Evolutionary conservation across 2,113 vertebrate species (phyloP).

Genomic region (Todiramphus saurophagus): DNA sequence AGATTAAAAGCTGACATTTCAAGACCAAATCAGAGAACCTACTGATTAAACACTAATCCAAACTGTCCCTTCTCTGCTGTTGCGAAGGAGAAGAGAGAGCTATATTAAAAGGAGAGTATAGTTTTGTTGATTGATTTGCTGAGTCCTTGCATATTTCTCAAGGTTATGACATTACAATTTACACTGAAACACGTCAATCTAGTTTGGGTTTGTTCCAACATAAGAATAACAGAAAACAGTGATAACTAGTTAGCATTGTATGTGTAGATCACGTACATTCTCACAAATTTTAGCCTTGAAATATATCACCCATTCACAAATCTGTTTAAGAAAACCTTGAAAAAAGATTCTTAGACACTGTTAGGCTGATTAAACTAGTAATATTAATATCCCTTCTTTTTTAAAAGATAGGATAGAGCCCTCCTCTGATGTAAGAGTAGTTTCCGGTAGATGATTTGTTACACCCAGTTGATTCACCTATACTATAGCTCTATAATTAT

Average conservation of each 20-base stretch:
- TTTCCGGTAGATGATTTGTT: neutral
- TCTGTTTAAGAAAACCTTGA: neutral
- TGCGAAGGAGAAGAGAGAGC: neutral
- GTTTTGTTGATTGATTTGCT: conserved; percentile 39
- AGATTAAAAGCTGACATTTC: conserved; percentile 56
- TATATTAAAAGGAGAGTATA: conserved; percentile 19
- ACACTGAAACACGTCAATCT: neutral
- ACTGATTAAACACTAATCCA: conserved; percentile 49
- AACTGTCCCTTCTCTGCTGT: neutral
- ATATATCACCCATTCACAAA: neutral
- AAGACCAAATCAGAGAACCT: conserved; percentile 40
- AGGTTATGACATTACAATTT: neutral
- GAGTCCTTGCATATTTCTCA: conserved; percentile 26
- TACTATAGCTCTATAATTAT: neutral
- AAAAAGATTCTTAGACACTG: neutral
- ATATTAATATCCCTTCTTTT: neutral
- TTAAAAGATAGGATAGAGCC: neutral
- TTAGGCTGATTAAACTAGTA: neutral
- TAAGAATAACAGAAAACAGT: neutral
- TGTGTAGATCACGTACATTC: fast-evolving
- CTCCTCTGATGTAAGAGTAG: neutral
- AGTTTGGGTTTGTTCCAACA: neutral
- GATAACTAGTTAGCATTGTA: neutral
- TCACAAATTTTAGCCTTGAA: neutral
- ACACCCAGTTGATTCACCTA: neutral